These are phyloP conservation scores for Aplochiton taeniatus DNA, from an alignment of 2,797 vertebrate genomes.

Conservation along the genomic window DNA sequence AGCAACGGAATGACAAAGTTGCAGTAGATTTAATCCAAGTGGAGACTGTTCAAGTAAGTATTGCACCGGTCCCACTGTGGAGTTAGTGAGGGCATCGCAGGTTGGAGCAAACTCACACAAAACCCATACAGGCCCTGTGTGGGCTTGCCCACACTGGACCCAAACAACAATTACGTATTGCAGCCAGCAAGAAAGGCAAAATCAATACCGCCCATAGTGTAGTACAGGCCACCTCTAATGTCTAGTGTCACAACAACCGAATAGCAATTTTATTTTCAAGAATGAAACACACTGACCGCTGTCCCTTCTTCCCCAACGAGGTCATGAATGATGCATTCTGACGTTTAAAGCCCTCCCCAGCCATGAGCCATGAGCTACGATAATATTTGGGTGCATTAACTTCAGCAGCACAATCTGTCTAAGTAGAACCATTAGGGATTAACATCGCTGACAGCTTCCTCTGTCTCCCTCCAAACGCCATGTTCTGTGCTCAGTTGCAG, in stretches of 20 bases:
- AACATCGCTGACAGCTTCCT: slow-evolving; percentile 60
- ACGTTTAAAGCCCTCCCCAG: slow-evolving; percentile 8
- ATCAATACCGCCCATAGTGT: no score
- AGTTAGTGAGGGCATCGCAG: no score
- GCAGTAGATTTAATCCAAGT: no score
- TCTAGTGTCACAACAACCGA: background rate
- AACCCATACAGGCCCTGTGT: background rate
- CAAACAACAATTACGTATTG: no score
- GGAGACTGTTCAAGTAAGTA: no score
- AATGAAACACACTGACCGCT: background rate
- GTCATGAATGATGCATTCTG: slow-evolving; percentile 33
- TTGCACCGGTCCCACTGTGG: no score
- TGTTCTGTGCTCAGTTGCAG: slow-evolving; percentile 48
- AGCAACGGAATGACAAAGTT: no score
- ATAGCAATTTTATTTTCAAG: background rate
- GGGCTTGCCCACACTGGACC: no score
- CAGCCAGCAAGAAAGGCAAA: no score
- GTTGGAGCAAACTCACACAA: no score
- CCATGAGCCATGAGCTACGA: slow-evolving; percentile 36
- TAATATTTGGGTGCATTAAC: slow-evolving; percentile 59
- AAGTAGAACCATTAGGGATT: slow-evolving; percentile 55
- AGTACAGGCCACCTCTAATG: no score
- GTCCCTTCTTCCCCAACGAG: slow-evolving; percentile 14
- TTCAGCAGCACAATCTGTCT: slow-evolving; percentile 43
- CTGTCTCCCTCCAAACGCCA: slow-evolving; percentile 41